These are phyloP conservation scores for Parazoanthus swiftii DNA, from an alignment of 92 coral and sea anemone species.

Conservation along the genomic window DNA sequence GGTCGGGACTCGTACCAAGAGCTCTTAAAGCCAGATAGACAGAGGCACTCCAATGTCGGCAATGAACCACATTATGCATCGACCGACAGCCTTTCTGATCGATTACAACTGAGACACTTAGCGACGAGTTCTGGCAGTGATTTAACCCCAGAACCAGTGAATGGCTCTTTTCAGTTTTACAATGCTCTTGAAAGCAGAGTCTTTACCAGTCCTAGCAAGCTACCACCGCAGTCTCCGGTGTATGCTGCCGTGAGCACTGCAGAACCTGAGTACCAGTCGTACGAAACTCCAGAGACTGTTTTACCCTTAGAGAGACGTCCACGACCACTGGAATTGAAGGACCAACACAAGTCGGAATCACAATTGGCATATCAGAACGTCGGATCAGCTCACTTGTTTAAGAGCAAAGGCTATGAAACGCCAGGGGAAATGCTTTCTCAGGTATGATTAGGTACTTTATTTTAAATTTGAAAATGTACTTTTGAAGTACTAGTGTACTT, in stretches of 20 bases:
- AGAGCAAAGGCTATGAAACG: not conserved
- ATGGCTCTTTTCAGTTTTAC: not conserved
- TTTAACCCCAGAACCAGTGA: not conserved
- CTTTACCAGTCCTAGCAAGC: not conserved
- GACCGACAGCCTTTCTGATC: not conserved
- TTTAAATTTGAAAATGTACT: no score
- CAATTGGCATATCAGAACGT: not conserved
- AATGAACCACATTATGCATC: not conserved
- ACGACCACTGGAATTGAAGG: not conserved
- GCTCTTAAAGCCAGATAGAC: constrained; percentile 7
- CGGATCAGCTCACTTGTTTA: not conserved
- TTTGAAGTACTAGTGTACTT: no score
- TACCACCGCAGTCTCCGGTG: not conserved
- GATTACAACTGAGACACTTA: not conserved
- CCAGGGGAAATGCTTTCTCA: not conserved
- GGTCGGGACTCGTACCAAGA: constrained; percentile 3
- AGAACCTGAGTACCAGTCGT: not conserved
- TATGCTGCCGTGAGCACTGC: not conserved
- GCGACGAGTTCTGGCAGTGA: not conserved
- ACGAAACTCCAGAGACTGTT: constrained; percentile 18
- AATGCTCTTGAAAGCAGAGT: not conserved
- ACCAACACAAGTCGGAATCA: not conserved
- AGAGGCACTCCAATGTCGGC: not conserved
- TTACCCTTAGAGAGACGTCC: not conserved
- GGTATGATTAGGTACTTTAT: not conserved